Conservation (phyloP, 2,888 invertebrate species). For the Julus scanicus region DNA sequence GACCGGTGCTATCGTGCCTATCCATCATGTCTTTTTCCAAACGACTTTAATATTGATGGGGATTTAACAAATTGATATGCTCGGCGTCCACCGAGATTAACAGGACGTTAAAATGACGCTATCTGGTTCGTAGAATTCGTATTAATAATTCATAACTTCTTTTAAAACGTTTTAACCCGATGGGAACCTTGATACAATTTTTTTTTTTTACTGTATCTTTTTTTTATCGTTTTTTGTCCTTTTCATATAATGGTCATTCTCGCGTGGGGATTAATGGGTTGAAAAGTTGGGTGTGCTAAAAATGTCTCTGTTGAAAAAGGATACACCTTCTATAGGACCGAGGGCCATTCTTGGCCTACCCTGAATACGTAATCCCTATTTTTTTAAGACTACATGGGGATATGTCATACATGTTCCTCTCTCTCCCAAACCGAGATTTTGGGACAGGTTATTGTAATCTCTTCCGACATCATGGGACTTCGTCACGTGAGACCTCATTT, state of each 20-base stretch:
- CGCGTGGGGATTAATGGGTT: slow-evolving; percentile 35
- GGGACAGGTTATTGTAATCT: not conserved
- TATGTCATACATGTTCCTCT: not conserved
- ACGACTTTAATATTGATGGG: slow-evolving; percentile 25
- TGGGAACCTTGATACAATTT: not conserved
- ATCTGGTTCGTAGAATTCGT: not conserved
- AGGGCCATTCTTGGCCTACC: slow-evolving; percentile 30
- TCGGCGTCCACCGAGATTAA: not conserved
- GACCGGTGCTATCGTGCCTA: slow-evolving; percentile 5
- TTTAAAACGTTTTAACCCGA: slow-evolving; percentile 16
- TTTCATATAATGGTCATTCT: not conserved
- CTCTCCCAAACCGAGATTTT: not conserved
- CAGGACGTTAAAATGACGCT: not conserved
- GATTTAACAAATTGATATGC: slow-evolving; percentile 4
- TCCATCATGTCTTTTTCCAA: slow-evolving; percentile 2
- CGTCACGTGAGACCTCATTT: not conserved
- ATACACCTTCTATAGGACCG: slow-evolving; percentile 30
- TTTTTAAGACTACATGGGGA: slow-evolving; percentile 13
- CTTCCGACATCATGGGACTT: not conserved
- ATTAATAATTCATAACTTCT: slow-evolving; percentile 15
- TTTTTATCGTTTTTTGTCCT: not conserved
- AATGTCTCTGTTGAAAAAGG: not conserved
- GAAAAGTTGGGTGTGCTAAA: slow-evolving; percentile 20
- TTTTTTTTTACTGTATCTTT: not conserved
- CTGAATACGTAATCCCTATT: slow-evolving; percentile 15